Base-by-base conservation (phyloP, 2,888 invertebrate species). In the Kuschelorhynchus macadamiae region DNA sequence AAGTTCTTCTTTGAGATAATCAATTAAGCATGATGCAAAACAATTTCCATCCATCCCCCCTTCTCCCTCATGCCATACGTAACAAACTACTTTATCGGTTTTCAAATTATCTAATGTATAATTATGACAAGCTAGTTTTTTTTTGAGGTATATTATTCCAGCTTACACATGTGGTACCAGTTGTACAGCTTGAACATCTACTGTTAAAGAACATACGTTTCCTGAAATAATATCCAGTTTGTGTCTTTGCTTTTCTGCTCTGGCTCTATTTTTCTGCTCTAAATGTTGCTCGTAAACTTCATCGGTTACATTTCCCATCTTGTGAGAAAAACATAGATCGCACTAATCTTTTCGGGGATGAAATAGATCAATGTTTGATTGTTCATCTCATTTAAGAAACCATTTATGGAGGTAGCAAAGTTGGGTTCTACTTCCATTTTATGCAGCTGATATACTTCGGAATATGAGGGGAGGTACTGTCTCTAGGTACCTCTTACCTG, bases 1-100 rank as follows among this genome's bases (percentile, higher is more conserved):
- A 18, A 47, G 30, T 11, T 47, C 47, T 12, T 18, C 14, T 46
- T 56, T 18, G 18, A 56, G 42, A 25, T 25, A 25, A 25, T 25
- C 25, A 25, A 7, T 25, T 25, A 25, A 25, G 7, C 25, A 25
- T 30, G 52, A 52, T 30, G 52, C 21, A 52, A 52, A 52, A 20
- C 7, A 30, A 12, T 52, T 52, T 52, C 30, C 52, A 44, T 52
- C 52, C 52, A 52, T 52, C n/a, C 32, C 44, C 12, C 52, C 52
- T 32, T 72, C 32, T 52, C 67, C 68, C 52, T 74, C 71, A 62
- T 71, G 71, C 67, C 70, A 73, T n/a, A 72, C 68, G 53, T 71
- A 72, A 53, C 72, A 74, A 41, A 71, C 42, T 12, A 72, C 71
- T 7, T 33, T 32, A 8, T 68, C 63, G 25, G 53, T 55, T 49